Base-by-base conservation (phyloP, 2,797 vertebrate genomes). In the Pseudomugil tenellus region DNA sequence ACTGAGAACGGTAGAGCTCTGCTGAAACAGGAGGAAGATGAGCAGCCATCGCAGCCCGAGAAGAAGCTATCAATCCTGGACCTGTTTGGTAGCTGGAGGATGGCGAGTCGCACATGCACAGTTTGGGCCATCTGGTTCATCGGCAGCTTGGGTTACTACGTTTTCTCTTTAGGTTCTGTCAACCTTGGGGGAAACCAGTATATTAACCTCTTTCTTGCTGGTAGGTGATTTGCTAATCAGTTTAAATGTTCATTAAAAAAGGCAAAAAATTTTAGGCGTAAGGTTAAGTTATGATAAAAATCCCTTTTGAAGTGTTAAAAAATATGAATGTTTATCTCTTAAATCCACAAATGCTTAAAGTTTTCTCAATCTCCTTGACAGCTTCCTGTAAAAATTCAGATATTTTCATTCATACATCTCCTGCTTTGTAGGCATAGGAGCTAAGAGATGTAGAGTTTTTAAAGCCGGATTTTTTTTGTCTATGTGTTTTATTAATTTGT, bases 121-220 rank as follows among this genome's bases (percentile, higher is more conserved):
- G 91, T 98, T 68, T 98, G 96, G 96, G 92, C 97, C 73, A 93
- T 96, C 84, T 99, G 97, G 97, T 96, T 98, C 85, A 95, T 96
- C 0, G 95, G 94, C 72, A 97, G 96, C 79, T 92, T 98, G 77
- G 98, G 98, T 35, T 98, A 97, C 91, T 97, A 98, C 1, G 94
- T 95, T 43, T 96, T 97, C 87, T 96, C 96, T 74, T 86, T 97
- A 85, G 95, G 95, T 74, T 96, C 96, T 29, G 94, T 97, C 84
- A 95, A 90, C 86, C 90, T 97, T 6, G 96, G 95, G 81, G 96
- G 96, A 83, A 96, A 95, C 85, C 95, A 96, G 87, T 97, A 96
- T 70, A 65, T 98, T 76, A 97, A 97, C 86, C 94, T 98, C 75
- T 97, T 98, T 85, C 91, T 98, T 14, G 93, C 93, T 87, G 96